Percentiles rank a stretch among this genome's conserved stretches.
Conservation (phyloP, 2,797 vertebrate species). For the Yasuhikotakia modesta region DNA sequence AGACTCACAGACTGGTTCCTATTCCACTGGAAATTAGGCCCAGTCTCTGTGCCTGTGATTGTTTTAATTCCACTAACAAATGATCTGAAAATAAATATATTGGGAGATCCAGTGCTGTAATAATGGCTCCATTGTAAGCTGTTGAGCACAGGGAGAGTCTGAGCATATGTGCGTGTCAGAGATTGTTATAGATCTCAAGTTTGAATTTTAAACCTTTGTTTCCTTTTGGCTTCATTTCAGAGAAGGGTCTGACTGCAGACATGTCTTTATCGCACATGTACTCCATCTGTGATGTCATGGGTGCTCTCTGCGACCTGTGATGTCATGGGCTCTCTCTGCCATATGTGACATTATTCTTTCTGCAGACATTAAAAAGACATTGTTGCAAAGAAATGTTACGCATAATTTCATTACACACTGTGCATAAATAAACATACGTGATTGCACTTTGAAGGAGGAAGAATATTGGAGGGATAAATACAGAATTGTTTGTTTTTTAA, state of each 20-base stretch:
- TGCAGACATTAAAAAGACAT: neutral
- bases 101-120: conserved; percentile 62
- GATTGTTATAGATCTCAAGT: conserved; percentile 29
- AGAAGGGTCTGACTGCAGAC: neutral
- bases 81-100: conserved; percentile 80
- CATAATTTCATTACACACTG: neutral
- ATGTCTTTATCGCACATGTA: neutral
- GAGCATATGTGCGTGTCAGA: conserved; percentile 33
- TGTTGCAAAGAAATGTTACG: neutral
- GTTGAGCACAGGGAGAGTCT: neutral
- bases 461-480: neutral
- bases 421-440: no score
- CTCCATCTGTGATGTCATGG: neutral
- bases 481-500: neutral
- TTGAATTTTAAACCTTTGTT: conserved; percentile 10
- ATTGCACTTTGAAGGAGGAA: neutral
- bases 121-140: conserved; percentile 61
- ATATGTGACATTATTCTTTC: neutral
- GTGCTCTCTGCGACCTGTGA: neutral
- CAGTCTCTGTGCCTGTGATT: conserved; percentile 56
- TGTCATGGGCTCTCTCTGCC: neutral
- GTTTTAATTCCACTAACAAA: conserved; percentile 69
- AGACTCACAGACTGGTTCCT: conserved; percentile 55
- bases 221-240: neutral
- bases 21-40: conserved; percentile 60